Evolutionary conservation across 2,888 invertebrate genomes (phyloP).

Genomic region (Nephrotoma flavescens): DNA sequence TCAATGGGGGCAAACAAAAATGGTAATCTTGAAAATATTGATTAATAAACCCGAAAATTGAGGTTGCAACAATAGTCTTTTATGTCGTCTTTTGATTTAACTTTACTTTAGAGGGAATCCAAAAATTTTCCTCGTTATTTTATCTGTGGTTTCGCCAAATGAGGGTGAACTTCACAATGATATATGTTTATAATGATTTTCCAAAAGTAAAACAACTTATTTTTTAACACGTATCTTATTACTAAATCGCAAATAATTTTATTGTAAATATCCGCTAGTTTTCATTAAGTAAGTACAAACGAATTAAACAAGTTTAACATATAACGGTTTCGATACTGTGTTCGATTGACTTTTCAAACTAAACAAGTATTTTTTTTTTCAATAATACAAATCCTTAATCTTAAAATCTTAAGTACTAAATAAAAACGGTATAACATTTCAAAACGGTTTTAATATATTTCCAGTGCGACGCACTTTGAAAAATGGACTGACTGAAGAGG

Average conservation of each 20-base stretch:
- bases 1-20: too few species aligned
- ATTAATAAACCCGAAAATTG: too few species aligned
- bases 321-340: not conserved
- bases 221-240: not conserved
- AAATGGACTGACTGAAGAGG: conserved; percentile 67
- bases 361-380: not conserved
- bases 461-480: conserved; percentile 68
- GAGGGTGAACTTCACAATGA: too few species aligned
- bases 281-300: not conserved
- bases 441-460: not conserved
- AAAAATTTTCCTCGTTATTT: too few species aligned
- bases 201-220: not conserved
- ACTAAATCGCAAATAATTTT: not conserved
- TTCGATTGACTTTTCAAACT: not conserved
- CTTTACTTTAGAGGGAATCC: too few species aligned
- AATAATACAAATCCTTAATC: not conserved
- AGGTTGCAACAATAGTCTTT: too few species aligned
- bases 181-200: too few species aligned
- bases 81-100: too few species aligned
- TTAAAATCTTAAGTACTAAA: not conserved
- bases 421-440: not conserved
- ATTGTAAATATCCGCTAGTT: not conserved
- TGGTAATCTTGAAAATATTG: too few species aligned
- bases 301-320: not conserved
- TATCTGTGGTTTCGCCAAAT: too few species aligned